These are phyloP conservation scores for Magallana angulata DNA, from an alignment of 1,140 invertebrate genomes.

Conservation along the genomic window DNA sequence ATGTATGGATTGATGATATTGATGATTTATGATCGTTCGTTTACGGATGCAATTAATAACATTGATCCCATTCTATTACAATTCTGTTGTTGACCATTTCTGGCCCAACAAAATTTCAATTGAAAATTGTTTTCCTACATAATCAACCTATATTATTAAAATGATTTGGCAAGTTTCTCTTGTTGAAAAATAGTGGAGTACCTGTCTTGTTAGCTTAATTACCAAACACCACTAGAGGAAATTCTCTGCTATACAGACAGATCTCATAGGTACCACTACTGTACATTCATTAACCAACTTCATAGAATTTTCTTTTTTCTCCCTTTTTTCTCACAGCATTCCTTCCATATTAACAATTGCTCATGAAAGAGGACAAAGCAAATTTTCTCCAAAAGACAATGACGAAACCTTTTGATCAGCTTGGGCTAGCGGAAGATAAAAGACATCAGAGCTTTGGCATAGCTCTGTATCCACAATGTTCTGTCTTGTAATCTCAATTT, in stretches of 20 bases:
- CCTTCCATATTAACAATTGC: constrained; percentile 7
- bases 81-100: no score
- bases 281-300: constrained; percentile 34
- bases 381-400: constrained; percentile 34
- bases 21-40: not conserved
- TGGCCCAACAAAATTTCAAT: no score
- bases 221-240: not conserved
- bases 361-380: constrained; percentile 19
- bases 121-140: no score
- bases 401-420: constrained; percentile 32
- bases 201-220: not conserved
- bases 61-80: no score
- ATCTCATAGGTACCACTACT: not conserved
- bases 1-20: not conserved
- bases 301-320: constrained; percentile 2
- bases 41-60: not conserved
- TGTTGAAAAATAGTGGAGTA: no score
- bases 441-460: constrained; percentile 6
- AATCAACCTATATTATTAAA: no score
- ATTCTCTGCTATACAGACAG: not conserved
- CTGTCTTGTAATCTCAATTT: constrained; percentile 36
- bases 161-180: no score
- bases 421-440: not conserved
- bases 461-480: constrained; percentile 35
- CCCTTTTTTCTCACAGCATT: constrained; percentile 25